Evolutionary conservation across 2,797 vertebrate genomes (phyloP), one percentile per base, ranked within the genome.

Genomic region (Premnoplex brunnescens): DNA sequence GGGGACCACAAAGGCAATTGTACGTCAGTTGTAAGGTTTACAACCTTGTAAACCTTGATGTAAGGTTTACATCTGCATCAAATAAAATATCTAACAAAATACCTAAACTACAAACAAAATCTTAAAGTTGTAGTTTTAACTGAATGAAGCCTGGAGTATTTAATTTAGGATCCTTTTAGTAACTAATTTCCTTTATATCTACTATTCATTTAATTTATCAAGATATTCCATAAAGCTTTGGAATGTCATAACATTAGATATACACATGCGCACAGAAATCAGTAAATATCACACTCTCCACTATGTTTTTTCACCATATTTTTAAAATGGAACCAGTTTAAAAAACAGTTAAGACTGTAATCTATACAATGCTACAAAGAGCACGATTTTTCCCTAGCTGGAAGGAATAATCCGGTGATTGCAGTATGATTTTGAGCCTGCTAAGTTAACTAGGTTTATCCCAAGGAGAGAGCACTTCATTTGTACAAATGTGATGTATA

Each of bases 231-330:
- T 41, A 48, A 58, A 87, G 37, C 17, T 75, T 28, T 77, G 28
- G 10, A 20, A 56, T 81, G 11, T 39, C 52, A 6, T 22, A 80
- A 60, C 12, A 46, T 62, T 44, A 66, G 32, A 71, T 16, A 71
- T 24, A 32, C 1, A 16, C 14, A 20, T 4, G 10, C 0, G 0
- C 16, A 74, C 12, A 87, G 75, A 79, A 85, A 44, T 37, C 46
- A 56, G 32, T n/a, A 80, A 77, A 71, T 36, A 78, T 16, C n/a
- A 44, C 23, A 34, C 27, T 75, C n/a, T 37, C 37, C 75, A 37
- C 37, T 41, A 59, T 14, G 21, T 32, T 55, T 67, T 67, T 21
- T 54, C 19, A 88, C 63, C 5, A 8, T 60, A 37, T 32, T 78
- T 74, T 81, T 1, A 41, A 77, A 88, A 74, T 3, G 5, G 11